Evolutionary conservation across 64 coral and sea anemone species (phyloP).

Genomic region (Montipora capricornis): DNA sequence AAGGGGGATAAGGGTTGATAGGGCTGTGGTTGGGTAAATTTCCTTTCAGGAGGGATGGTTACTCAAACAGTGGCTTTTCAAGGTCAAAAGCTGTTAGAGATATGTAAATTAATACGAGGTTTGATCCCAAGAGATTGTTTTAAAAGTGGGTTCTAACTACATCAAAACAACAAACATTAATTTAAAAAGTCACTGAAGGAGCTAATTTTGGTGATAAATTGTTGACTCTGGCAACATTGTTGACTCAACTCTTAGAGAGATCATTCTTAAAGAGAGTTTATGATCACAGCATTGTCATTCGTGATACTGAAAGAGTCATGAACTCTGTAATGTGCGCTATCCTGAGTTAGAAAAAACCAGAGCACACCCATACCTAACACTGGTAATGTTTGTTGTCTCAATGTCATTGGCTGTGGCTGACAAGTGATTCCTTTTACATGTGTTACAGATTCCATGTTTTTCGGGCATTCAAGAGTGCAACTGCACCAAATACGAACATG

Average conservation of each 20-base stretch:
- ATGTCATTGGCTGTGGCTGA: too few species aligned
- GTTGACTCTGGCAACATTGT: not conserved
- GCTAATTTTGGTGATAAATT: not conserved
- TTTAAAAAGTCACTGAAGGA: not conserved
- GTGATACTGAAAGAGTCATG: not conserved
- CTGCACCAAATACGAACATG: constrained; percentile 57
- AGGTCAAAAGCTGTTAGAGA: not conserved
- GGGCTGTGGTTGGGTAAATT: too few species aligned
- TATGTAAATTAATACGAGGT: not conserved
- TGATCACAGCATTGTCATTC: not conserved
- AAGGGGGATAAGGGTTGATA: too few species aligned
- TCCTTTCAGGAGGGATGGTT: too few species aligned
- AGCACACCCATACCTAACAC: not conserved
- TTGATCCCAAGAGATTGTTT: not conserved
- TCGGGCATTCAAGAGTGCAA: constrained; percentile 19
- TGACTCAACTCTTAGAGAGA: too few species aligned
- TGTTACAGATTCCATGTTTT: constrained; percentile 62
- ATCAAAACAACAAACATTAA: not conserved
- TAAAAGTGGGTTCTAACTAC: not conserved
- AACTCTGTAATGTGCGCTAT: not conserved
- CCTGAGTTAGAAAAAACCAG: not conserved
- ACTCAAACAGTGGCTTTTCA: too few species aligned
- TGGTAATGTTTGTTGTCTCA: not conserved
- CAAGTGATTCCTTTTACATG: too few species aligned
- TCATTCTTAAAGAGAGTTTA: not conserved